A percentile compares a stretch with the other conserved stretches of the same genome.
Conservation (phyloP, 2,888 invertebrate genomes). For the Cheilosia variabilis region DNA sequence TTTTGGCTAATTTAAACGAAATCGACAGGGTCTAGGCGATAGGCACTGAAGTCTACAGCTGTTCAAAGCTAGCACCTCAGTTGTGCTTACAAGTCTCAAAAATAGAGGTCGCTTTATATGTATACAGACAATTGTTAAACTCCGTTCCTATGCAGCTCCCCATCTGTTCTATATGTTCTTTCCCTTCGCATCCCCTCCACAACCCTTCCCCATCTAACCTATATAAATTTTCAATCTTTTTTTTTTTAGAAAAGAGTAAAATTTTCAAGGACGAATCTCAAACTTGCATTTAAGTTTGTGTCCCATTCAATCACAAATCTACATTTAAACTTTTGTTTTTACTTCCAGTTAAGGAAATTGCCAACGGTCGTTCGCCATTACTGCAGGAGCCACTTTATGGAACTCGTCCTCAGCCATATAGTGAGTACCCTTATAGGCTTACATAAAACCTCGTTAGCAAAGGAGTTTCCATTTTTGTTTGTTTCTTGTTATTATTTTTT, state of each 20-base stretch:
- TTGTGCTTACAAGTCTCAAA: too few relatives aligned
- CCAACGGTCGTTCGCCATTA: slow-evolving; percentile 90
- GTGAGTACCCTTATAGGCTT: slow-evolving; percentile 86
- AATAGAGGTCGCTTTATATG: too few relatives aligned
- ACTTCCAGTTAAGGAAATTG: slow-evolving; percentile 84
- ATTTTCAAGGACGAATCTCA: slow-evolving; percentile 23
- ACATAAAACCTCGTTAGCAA: slow-evolving; percentile 24
- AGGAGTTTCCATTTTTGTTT: slow-evolving; percentile 13
- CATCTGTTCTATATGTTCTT: too few relatives aligned
- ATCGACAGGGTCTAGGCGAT: too few relatives aligned
- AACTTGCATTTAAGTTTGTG: slow-evolving; percentile 5
- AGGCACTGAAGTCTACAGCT: too few relatives aligned
- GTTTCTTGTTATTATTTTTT: too few relatives aligned
- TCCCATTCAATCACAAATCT: slow-evolving; percentile 10
- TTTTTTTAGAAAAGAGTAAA: slow-evolving; percentile 41
- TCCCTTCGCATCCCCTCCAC: background rate
- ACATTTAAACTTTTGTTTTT: slow-evolving; percentile 78
- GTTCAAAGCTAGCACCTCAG: too few relatives aligned
- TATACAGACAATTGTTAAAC: too few relatives aligned
- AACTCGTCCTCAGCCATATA: slow-evolving; percentile 93
- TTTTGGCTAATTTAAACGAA: too few relatives aligned
- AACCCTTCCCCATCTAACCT: background rate
- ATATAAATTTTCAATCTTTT: background rate
- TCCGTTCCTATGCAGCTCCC: too few relatives aligned
- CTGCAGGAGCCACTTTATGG: slow-evolving; percentile 95